Evolutionary conservation across 2,113 vertebrate genomes (phyloP).

Genomic region (Menura novaehollandiae): DNA sequence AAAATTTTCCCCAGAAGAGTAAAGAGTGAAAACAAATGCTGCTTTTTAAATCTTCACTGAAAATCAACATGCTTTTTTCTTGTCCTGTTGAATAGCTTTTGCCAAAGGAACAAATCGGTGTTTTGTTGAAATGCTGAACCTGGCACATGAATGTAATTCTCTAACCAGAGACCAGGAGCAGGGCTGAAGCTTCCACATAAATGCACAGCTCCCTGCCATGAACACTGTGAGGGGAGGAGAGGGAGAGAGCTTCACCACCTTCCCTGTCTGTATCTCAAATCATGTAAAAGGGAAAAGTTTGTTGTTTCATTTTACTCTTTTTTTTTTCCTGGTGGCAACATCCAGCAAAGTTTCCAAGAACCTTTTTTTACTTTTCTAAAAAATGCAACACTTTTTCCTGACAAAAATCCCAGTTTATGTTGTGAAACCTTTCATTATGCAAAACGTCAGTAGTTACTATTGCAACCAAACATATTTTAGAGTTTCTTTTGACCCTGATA

Average conservation of each 20-base stretch:
- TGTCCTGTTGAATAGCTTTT: background rate
- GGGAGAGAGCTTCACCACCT: background rate
- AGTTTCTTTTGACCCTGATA: background rate
- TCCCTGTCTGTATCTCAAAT: background rate
- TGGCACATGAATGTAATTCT: background rate
- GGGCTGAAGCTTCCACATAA: background rate
- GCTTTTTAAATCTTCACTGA: background rate
- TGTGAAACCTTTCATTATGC: background rate
- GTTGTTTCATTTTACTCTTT: accelerated
- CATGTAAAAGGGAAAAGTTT: background rate
- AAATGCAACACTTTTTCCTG: background rate
- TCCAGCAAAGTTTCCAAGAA: background rate
- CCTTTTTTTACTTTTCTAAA: background rate
- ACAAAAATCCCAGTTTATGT: background rate
- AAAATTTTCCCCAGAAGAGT: background rate
- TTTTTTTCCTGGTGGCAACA: background rate
- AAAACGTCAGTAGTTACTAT: background rate
- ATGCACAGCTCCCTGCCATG: accelerated
- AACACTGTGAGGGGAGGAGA: background rate
- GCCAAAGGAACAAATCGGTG: background rate
- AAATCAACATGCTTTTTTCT: background rate
- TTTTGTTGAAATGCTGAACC: background rate
- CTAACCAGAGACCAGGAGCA: background rate
- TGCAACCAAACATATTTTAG: background rate
- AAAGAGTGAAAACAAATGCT: background rate